Percentiles rank a stretch among this genome's conserved stretches.
phyloP scores from a whole-genome alignment of 2,797 vertebrate species.

The Holocentrus rufus region DNA sequence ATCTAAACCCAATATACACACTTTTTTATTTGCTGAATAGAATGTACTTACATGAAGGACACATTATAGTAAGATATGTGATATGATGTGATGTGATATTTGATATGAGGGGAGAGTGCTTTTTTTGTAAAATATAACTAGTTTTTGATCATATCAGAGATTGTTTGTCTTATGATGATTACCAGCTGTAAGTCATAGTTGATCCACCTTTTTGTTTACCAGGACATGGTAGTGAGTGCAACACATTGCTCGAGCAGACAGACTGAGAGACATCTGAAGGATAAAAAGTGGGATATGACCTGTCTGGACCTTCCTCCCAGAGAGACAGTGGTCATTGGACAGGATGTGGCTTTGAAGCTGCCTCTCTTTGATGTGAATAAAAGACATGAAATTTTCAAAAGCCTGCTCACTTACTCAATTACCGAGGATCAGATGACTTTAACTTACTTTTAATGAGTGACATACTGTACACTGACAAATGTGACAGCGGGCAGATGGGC shows the following conservation, averaged over 20 bases:
- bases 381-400: slow-evolving; percentile 68
- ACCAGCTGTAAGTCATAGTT: slow-evolving; percentile 4
- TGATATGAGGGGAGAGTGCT: too few relatives aligned
- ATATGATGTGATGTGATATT: slow-evolving; percentile 13
- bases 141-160: too few relatives aligned
- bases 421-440: slow-evolving; percentile 69
- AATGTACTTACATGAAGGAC: not conserved
- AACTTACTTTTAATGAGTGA: slow-evolving; percentile 38
- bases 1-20: slow-evolving; percentile 18
- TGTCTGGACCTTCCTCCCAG: not conserved
- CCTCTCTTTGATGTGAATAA: slow-evolving; percentile 69
- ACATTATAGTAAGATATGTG: not conserved
- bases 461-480: not conserved
- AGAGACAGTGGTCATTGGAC: slow-evolving; percentile 39
- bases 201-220: slow-evolving; percentile 15
- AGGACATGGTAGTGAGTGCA: not conserved
- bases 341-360: slow-evolving; percentile 63
- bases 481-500: too few relatives aligned
- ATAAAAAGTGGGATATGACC: slow-evolving; percentile 17
- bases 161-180: slow-evolving; percentile 6
- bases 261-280: slow-evolving; percentile 27
- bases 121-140: too few relatives aligned
- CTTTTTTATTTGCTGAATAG: not conserved
- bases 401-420: slow-evolving; percentile 69
- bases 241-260: too few relatives aligned